Evolutionary conservation across 2,888 invertebrate species (phyloP).

Genomic region (Clanis bilineata): DNA sequence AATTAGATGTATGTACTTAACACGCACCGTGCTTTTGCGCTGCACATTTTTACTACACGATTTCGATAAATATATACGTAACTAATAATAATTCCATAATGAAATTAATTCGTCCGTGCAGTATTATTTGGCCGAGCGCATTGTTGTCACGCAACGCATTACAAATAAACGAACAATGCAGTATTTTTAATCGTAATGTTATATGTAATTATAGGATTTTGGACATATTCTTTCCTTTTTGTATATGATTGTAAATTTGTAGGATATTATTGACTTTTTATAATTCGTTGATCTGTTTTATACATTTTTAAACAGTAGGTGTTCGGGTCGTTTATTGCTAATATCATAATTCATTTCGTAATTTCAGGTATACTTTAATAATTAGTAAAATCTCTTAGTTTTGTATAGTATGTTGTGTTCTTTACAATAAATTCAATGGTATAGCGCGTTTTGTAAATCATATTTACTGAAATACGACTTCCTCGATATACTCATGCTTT

Average conservation of each 20-base stretch:
- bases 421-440: neutral
- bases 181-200: slow-evolving; percentile 67
- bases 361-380: neutral
- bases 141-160: slow-evolving; percentile 36
- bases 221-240: slow-evolving; percentile 69
- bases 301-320: slow-evolving; percentile 49
- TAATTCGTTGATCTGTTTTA: slow-evolving; percentile 65
- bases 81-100: neutral
- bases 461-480: slow-evolving; percentile 1
- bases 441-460: neutral
- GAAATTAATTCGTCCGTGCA: slow-evolving; percentile 52
- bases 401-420: neutral
- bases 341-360: slow-evolving; percentile 31
- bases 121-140: slow-evolving; percentile 54
- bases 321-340: slow-evolving; percentile 41
- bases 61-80: slow-evolving; percentile 40
- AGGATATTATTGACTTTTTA: slow-evolving; percentile 56
- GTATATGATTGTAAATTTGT: slow-evolving; percentile 79
- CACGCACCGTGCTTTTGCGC: slow-evolving; percentile 66
- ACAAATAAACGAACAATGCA: slow-evolving; percentile 63
- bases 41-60: slow-evolving; percentile 51
- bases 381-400: neutral
- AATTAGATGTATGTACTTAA: slow-evolving; percentile 57
- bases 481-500: neutral
- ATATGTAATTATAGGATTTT: slow-evolving; percentile 63